phyloP scores from a whole-genome alignment of 1,140 invertebrate species.

The Arctopsyche grandis region DNA sequence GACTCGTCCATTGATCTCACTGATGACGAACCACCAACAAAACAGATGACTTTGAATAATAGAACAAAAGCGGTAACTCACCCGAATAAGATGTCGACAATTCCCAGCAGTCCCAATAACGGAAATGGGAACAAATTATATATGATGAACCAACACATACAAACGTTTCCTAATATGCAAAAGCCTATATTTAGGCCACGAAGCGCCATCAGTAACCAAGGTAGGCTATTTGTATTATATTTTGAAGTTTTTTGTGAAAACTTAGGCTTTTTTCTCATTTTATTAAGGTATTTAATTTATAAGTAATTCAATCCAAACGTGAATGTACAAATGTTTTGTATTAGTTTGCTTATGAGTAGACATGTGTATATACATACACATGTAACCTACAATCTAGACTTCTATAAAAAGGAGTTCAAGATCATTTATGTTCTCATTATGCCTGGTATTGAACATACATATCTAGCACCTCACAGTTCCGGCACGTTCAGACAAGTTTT shows the following conservation, averaged over 20 bases:
- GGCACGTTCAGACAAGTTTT: no score
- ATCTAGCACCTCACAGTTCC: no score
- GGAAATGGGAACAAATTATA: neutral
- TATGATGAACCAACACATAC: neutral
- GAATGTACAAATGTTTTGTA: no score
- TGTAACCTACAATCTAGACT: no score
- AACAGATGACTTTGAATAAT: slow-evolving; percentile 53
- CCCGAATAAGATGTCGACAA: neutral
- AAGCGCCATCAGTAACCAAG: neutral
- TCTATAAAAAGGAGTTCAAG: no score
- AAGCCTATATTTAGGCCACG: neutral
- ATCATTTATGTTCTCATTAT: no score
- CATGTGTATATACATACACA: no score
- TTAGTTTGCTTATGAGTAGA: no score
- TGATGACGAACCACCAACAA: slow-evolving; percentile 64
- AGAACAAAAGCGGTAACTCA: neutral
- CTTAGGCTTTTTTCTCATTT: no score
- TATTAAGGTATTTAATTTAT: no score
- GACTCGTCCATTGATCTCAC: slow-evolving; percentile 63
- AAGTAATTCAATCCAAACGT: no score
- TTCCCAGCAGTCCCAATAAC: neutral
- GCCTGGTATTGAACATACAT: no score
- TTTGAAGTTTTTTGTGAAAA: neutral
- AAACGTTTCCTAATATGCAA: neutral
- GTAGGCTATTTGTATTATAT: neutral